phyloP scores from a whole-genome alignment of 2,888 invertebrate genomes.

The Rosalia funebris region DNA sequence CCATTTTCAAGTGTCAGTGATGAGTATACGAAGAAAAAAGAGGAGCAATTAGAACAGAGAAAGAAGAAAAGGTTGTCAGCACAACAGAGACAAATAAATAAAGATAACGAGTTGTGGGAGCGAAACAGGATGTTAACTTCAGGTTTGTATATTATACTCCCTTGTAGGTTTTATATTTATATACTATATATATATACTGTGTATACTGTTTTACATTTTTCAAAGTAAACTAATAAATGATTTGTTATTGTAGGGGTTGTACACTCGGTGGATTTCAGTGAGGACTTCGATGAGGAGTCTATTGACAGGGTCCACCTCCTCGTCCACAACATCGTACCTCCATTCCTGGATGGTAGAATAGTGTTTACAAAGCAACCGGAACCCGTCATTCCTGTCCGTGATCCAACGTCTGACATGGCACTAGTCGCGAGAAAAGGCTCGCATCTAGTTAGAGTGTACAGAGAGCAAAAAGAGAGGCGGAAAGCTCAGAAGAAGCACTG shows the following conservation, averaged over 20 bases:
- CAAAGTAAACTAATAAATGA: too few species aligned
- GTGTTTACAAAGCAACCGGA: slow-evolving; percentile 99
- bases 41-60: slow-evolving; percentile 89
- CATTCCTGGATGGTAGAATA: slow-evolving; percentile 97
- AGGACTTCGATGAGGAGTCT: slow-evolving; percentile 95
- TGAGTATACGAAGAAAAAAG: slow-evolving; percentile 93
- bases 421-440: slow-evolving; percentile 94
- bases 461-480: slow-evolving; percentile 96
- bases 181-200: too few species aligned
- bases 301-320: slow-evolving; percentile 94
- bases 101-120: slow-evolving; percentile 99
- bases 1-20: slow-evolving; percentile 90
- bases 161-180: too few species aligned
- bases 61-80: slow-evolving; percentile 94
- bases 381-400: slow-evolving; percentile 96
- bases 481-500: slow-evolving; percentile 99
- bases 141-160: too few species aligned
- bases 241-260: slow-evolving; percentile 74
- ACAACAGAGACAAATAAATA: slow-evolving; percentile 95
- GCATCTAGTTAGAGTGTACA: slow-evolving; percentile 85
- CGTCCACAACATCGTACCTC: slow-evolving; percentile 98
- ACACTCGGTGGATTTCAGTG: slow-evolving; percentile 85
- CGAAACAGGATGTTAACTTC: slow-evolving; percentile 96
- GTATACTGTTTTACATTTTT: too few species aligned
- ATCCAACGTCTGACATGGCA: slow-evolving; percentile 98